A percentile compares a stretch with the other conserved stretches of the same genome.
phyloP scores from a whole-genome alignment of 1,140 invertebrate species.

The Neodiprion fabricii region DNA sequence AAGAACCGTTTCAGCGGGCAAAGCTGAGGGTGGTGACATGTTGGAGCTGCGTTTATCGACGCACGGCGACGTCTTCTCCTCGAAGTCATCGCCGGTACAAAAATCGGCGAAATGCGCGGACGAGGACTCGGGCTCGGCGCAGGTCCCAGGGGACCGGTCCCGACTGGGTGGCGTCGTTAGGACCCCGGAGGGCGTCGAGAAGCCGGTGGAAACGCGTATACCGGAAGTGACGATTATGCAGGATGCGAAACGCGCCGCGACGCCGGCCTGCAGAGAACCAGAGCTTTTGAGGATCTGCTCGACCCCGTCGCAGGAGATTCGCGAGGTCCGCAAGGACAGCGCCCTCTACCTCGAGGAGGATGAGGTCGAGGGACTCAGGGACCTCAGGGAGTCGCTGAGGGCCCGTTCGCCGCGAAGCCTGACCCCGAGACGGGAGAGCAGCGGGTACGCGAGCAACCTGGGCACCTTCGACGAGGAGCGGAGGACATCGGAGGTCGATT shows the following conservation, averaged over 20 bases:
- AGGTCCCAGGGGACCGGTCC: not conserved
- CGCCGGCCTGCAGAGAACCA: too few species aligned
- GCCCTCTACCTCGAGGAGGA: conserved; percentile 47
- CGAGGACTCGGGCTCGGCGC: not conserved
- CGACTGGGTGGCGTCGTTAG: not conserved
- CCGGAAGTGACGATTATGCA: not conserved
- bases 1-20: not conserved
- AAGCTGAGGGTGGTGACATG: not conserved
- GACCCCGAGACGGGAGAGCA: conserved; percentile 46
- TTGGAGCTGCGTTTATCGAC: not conserved
- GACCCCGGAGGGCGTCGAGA: not conserved
- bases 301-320: conserved; percentile 17
- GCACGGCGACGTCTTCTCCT: not conserved
- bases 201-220: not conserved
- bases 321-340: conserved; percentile 44
- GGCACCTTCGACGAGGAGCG: conserved; percentile 52
- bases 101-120: not conserved
- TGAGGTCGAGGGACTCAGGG: conserved; percentile 35
- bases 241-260: too few species aligned
- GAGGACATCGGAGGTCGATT: conserved; percentile 30
- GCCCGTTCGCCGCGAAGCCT: conserved; percentile 25
- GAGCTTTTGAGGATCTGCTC: not conserved
- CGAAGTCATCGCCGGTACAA: not conserved
- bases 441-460: conserved; percentile 49
- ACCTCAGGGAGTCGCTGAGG: conserved; percentile 24